These are phyloP conservation scores for Heptranchias perlo DNA, from an alignment of 2,113 vertebrate species.

Conservation along the genomic window DNA sequence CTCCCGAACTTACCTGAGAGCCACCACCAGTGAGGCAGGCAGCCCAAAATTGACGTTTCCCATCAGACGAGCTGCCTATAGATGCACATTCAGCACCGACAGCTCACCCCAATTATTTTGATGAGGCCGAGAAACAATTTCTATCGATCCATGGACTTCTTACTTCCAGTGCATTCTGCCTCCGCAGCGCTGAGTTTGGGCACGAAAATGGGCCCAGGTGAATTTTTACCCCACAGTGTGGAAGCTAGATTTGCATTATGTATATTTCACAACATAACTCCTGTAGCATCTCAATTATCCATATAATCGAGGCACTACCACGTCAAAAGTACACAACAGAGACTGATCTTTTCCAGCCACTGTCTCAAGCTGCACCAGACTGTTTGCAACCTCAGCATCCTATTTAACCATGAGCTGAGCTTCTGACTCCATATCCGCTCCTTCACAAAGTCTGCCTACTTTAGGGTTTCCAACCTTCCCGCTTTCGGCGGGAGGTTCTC, in stretches of 20 bases:
- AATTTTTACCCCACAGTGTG: background rate
- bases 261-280: background rate
- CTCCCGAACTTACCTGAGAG: background rate
- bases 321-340: background rate
- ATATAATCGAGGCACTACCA: background rate
- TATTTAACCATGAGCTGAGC: background rate
- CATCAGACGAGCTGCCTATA: background rate
- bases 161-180: background rate
- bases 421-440: background rate
- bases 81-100: background rate
- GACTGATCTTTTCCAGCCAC: background rate
- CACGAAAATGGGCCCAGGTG: background rate
- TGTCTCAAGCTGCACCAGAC: background rate
- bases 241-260: background rate
- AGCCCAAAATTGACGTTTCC: background rate
- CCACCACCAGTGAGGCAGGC: background rate
- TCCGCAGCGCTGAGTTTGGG: background rate
- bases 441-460: too few species aligned
- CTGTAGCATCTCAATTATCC: background rate
- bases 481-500: too few species aligned
- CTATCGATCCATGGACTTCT: background rate
- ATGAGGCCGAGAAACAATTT: background rate
- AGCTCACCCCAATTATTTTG: background rate
- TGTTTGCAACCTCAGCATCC: background rate
- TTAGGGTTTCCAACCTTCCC: too few species aligned